phyloP scores from a whole-genome alignment of 2,888 invertebrate genomes.

The Hylaea fasciaria region DNA sequence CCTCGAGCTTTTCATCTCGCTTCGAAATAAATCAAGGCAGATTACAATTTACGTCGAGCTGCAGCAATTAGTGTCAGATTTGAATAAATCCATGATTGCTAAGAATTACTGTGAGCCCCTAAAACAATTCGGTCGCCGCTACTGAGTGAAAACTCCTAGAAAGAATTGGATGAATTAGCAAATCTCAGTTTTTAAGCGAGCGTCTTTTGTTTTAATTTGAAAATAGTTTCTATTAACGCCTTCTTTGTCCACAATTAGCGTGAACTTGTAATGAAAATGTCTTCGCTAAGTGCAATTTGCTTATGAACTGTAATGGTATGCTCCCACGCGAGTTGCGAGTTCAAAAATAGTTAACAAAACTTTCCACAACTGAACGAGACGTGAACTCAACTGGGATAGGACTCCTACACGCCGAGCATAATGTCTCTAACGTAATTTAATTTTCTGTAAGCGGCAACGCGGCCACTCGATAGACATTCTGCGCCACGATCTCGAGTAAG shows the following conservation, averaged over 20 bases:
- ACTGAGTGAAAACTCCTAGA: slow-evolving; percentile 3
- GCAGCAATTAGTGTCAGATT: slow-evolving; percentile 53
- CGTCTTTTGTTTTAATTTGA: slow-evolving; percentile 3
- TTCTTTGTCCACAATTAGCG: neutral
- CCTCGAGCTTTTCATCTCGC: slow-evolving; percentile 23
- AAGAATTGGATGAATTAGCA: slow-evolving; percentile 3
- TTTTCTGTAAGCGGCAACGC: slow-evolving; percentile 25
- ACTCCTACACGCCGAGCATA: slow-evolving; percentile 25
- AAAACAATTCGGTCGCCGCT: neutral
- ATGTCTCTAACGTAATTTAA: slow-evolving; percentile 31
- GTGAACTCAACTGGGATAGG: slow-evolving; percentile 2
- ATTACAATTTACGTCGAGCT: slow-evolving; percentile 50
- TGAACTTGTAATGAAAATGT: slow-evolving; percentile 1
- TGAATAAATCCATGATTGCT: slow-evolving; percentile 52
- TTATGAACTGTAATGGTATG: neutral
- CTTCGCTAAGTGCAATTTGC: slow-evolving; percentile 14
- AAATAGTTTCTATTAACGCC: neutral
- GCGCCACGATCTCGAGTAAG: slow-evolving; percentile 11
- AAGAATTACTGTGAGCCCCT: slow-evolving; percentile 40
- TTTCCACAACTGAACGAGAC: neutral
- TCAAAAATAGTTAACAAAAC: slow-evolving; percentile 15
- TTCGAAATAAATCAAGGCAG: slow-evolving; percentile 50
- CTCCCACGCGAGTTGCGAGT: slow-evolving; percentile 1
- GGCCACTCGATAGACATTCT: slow-evolving; percentile 28
- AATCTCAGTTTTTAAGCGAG: neutral